Conservation (phyloP, 2,113 vertebrate species). For the Oceanites oceanicus region DNA sequence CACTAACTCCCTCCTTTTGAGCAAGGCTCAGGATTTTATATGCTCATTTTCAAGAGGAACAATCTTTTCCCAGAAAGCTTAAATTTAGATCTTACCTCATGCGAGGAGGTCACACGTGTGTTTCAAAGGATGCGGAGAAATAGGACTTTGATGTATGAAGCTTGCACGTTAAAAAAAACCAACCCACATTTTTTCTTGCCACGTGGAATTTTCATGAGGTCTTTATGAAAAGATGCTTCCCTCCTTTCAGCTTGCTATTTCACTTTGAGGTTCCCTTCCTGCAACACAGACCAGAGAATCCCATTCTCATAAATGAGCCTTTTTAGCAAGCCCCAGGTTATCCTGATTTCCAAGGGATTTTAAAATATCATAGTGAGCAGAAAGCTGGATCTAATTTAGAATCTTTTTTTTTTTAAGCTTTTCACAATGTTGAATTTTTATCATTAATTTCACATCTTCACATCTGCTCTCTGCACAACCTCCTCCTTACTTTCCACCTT, state of each 20-base stretch:
- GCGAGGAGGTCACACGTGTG: accelerated
- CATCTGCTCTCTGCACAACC: neutral
- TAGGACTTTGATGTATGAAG: neutral
- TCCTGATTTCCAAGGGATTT: neutral
- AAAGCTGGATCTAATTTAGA: neutral
- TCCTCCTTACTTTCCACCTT: neutral
- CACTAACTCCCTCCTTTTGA: too few species aligned
- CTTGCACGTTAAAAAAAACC: neutral
- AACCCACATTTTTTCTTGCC: neutral
- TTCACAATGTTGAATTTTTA: neutral
- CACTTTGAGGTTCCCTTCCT: neutral
- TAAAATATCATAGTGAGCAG: neutral
- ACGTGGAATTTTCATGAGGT: neutral
- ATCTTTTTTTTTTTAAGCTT: neutral
- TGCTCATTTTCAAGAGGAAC: neutral
- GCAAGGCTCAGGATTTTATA: neutral
- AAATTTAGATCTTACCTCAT: neutral
- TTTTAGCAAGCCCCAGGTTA: neutral
- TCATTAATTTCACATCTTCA: neutral
- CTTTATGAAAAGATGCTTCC: neutral
- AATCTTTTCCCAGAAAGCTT: neutral
- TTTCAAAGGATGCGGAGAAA: neutral
- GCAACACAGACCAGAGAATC: constrained; percentile 12
- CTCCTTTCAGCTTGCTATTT: neutral
- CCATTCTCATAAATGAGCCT: neutral